Conservation (phyloP, 2,113 vertebrate genomes). For the Onychostruthus taczanowskii region DNA sequence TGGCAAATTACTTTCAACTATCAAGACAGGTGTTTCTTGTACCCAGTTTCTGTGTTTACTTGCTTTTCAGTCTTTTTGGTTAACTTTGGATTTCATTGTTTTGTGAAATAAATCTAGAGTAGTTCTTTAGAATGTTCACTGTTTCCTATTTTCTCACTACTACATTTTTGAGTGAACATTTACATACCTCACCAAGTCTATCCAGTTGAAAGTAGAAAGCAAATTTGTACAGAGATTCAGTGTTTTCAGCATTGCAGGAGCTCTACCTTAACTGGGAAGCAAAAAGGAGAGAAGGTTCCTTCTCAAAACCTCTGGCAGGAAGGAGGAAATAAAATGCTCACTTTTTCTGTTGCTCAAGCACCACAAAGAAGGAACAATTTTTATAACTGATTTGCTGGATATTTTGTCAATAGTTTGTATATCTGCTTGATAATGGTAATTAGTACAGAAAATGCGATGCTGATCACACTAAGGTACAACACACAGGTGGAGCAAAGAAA, state of each 20-base stretch:
- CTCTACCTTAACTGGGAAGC: neutral
- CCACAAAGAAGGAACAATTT: neutral
- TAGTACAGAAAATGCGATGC: neutral
- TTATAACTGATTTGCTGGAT: neutral
- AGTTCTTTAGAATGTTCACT: neutral
- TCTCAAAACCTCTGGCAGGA: neutral
- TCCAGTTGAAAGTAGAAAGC: neutral
- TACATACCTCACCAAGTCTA: neutral
- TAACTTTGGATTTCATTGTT: neutral
- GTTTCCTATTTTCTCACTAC: neutral
- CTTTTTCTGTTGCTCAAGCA: neutral
- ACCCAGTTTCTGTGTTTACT: neutral
- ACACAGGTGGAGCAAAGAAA: neutral
- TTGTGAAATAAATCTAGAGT: neutral
- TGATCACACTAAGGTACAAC: neutral
- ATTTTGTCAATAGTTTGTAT: neutral
- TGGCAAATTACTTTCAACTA: neutral
- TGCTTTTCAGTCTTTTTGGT: neutral
- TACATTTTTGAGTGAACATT: neutral
- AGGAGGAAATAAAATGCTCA: neutral
- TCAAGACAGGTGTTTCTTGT: neutral
- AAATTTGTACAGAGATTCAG: neutral
- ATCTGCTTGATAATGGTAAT: neutral
- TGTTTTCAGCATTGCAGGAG: neutral
- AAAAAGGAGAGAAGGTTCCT: neutral